These are phyloP conservation scores for Listronotus bonariensis DNA, from an alignment of 1,140 invertebrate species.

Conservation along the genomic window DNA sequence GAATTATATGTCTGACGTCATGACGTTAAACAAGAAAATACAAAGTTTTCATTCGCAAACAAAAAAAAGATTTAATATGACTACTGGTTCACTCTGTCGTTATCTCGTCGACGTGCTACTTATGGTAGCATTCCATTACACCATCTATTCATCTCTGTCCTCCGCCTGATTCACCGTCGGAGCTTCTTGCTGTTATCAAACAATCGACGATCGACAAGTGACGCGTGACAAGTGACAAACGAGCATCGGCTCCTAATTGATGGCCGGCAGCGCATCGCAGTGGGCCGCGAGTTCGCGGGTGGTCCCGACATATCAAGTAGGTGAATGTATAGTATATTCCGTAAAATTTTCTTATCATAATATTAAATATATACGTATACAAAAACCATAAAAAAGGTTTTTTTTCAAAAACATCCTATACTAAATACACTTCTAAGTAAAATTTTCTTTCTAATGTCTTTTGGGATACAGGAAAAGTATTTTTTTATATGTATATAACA, in stretches of 20 bases:
- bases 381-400: too few species aligned
- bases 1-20: too few species aligned
- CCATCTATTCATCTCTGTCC: constrained; percentile 12
- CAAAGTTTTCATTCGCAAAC: too few species aligned
- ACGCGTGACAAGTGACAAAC: constrained; percentile 38
- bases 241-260: constrained; percentile 34
- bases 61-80: neutral
- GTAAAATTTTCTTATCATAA: too few species aligned
- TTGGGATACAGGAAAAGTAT: too few species aligned
- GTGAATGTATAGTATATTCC: constrained; percentile 22
- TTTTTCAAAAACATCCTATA: too few species aligned
- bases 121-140: constrained; percentile 1
- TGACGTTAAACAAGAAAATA: too few species aligned
- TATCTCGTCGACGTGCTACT: constrained; percentile 17
- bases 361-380: too few species aligned
- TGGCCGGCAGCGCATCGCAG: constrained; percentile 21
- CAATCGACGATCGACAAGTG: constrained; percentile 31
- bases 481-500: too few species aligned
- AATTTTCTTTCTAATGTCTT: too few species aligned
- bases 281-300: constrained; percentile 32
- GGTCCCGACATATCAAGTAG: constrained; percentile 19
- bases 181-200: constrained; percentile 26
- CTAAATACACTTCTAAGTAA: too few species aligned
- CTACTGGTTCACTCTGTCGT: neutral
- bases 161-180: constrained; percentile 6